phyloP scores from a whole-genome alignment of 2,888 invertebrate genomes.

The Seira sanloemensis region DNA sequence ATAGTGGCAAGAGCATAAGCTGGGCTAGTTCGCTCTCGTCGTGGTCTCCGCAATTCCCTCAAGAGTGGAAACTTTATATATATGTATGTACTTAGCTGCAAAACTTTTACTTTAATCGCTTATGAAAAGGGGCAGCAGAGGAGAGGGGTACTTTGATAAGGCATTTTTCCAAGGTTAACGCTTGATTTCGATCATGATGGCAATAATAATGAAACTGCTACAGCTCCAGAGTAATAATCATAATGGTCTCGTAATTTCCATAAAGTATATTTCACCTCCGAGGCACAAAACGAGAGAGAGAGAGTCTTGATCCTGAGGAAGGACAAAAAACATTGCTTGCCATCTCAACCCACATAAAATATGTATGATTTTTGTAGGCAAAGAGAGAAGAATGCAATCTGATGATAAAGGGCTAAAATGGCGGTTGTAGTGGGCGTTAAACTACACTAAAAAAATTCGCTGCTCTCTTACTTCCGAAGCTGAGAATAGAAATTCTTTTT shows the following conservation, averaged over 20 bases:
- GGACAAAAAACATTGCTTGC: neutral
- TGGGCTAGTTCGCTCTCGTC: neutral
- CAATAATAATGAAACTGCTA: neutral
- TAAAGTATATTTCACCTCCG: slow-evolving; percentile 25
- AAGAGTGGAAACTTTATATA: neutral
- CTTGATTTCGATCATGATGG: slow-evolving; percentile 3
- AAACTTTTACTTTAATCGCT: neutral
- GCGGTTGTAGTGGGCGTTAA: slow-evolving; percentile 10
- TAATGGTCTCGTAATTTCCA: slow-evolving; percentile 51
- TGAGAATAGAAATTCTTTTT: no score
- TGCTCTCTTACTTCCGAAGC: no score
- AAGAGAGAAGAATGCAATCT: neutral
- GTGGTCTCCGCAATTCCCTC: neutral
- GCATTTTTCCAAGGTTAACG: slow-evolving; percentile 2
- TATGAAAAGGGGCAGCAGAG: neutral
- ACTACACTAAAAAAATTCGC: no score
- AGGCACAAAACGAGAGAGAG: slow-evolving; percentile 1
- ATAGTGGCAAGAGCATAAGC: neutral
- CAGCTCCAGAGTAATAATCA: slow-evolving; percentile 28
- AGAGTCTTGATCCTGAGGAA: neutral
- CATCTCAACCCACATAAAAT: neutral
- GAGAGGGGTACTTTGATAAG: neutral
- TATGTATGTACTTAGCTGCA: no score
- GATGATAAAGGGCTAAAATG: neutral
- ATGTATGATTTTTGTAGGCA: neutral